Evolutionary conservation across 2,113 vertebrate species (phyloP).

Genomic region (Periophthalmus modestus): DNA sequence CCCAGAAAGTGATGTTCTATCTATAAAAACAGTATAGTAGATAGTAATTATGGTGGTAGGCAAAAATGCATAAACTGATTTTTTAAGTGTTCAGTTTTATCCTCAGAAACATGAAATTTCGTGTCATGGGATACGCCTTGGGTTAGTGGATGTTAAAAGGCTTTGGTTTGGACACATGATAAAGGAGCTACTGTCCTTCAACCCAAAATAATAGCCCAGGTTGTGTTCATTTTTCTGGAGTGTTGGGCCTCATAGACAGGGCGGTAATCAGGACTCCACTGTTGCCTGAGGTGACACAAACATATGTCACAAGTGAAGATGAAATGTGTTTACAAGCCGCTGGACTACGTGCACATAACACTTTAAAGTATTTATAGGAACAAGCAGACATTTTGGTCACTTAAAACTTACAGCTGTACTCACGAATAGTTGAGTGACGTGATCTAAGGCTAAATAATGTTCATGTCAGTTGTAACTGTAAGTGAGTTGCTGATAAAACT

Average conservation of each 20-base stretch:
- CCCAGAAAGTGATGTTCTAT: too few species aligned
- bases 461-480: not conserved
- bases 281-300: conserved; percentile 49
- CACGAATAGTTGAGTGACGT: not conserved
- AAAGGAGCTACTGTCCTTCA: not conserved
- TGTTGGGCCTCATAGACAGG: not conserved
- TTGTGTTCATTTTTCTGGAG: conserved; percentile 1
- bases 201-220: not conserved
- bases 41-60: too few species aligned
- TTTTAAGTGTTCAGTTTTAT: conserved; percentile 8
- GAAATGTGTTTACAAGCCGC: conserved; percentile 25
- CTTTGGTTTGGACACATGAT: conserved; percentile 6
- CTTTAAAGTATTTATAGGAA: not conserved
- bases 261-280: conserved; percentile 7
- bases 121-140: conserved; percentile 8
- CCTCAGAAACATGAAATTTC: not conserved
- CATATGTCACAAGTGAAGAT: conserved; percentile 47
- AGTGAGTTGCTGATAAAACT: not conserved
- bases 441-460: not conserved
- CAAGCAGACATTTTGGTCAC: not conserved
- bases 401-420: not conserved
- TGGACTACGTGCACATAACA: not conserved
- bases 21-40: too few species aligned
- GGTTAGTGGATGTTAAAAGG: conserved; percentile 6
- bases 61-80: conserved; percentile 2